Conservation (phyloP, 2,797 vertebrate genomes). For the Lithobates pipiens region DNA sequence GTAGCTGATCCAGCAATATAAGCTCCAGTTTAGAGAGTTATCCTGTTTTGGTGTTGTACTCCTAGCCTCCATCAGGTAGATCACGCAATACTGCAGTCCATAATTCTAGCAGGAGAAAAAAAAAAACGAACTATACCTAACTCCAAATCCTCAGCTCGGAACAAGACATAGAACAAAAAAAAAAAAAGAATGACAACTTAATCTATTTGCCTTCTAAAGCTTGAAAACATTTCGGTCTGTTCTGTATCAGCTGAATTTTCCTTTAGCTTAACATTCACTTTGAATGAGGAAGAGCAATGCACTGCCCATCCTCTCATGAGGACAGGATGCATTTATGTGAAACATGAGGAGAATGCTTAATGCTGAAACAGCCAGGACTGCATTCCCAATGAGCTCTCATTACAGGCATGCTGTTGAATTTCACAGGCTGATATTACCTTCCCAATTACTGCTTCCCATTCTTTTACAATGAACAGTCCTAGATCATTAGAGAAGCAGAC, state of each 20-base stretch:
- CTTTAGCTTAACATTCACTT: constrained; percentile 75
- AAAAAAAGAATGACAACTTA: constrained; percentile 65
- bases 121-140: constrained; percentile 62
- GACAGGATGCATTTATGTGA: constrained; percentile 78
- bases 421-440: constrained; percentile 58
- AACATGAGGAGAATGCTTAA: constrained; percentile 82
- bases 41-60: constrained; percentile 55
- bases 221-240: constrained; percentile 68
- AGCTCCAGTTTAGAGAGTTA: constrained; percentile 63
- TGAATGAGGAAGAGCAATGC: constrained; percentile 75
- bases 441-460: constrained; percentile 58
- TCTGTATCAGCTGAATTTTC: constrained; percentile 73
- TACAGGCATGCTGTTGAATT: constrained; percentile 77
- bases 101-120: constrained; percentile 59
- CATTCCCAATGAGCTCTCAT: constrained; percentile 80
- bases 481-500: constrained; percentile 25
- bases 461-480: constrained; percentile 46
- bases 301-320: constrained; percentile 72
- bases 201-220: constrained; percentile 69
- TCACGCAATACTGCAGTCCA: constrained; percentile 65
- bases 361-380: constrained; percentile 72
- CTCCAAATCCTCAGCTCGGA: constrained; percentile 62
- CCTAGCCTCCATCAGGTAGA: constrained; percentile 49
- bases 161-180: constrained; percentile 66
- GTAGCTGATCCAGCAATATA: constrained; percentile 58